A percentile compares a stretch with the other conserved stretches of the same genome.
phyloP scores from a whole-genome alignment of 2,888 invertebrate genomes.

The Cephonodes hylas region DNA sequence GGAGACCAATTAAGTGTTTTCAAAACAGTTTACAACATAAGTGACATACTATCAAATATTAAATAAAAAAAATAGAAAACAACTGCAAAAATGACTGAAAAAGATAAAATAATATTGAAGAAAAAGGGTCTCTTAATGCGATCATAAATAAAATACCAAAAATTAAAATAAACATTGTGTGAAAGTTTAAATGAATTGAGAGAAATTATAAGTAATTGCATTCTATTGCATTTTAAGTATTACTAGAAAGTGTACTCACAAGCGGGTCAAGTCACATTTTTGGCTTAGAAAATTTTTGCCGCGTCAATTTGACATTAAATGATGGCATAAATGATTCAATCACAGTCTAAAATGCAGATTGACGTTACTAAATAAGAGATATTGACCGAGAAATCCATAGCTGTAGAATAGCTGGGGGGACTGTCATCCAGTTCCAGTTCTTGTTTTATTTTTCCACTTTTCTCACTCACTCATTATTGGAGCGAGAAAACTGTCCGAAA shows the following conservation, averaged over 20 bases:
- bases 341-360: constrained; percentile 79
- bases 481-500: constrained; percentile 81
- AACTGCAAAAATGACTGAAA: not conserved
- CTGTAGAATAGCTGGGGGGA: constrained; percentile 89
- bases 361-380: constrained; percentile 60
- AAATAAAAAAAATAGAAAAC: not conserved
- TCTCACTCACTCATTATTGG: constrained; percentile 88
- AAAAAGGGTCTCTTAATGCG: not conserved
- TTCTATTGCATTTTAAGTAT: constrained; percentile 34
- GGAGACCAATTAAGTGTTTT: not conserved
- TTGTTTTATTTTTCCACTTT: constrained; percentile 86
- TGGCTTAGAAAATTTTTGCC: constrained; percentile 88
- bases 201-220: constrained; percentile 38
- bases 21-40: not conserved
- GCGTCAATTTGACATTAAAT: constrained; percentile 85
- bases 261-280: constrained; percentile 87
- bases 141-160: not conserved
- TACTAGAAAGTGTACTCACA: constrained; percentile 59
- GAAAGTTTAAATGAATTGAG: constrained; percentile 20
- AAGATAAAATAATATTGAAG: not conserved
- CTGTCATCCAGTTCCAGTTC: constrained; percentile 86
- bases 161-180: constrained; percentile 9
- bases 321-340: constrained; percentile 85
- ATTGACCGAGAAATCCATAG: constrained; percentile 83
- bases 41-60: not conserved